Conservation (phyloP, 2,797 vertebrate genomes). For the Gobionotothen gibberifrons region DNA sequence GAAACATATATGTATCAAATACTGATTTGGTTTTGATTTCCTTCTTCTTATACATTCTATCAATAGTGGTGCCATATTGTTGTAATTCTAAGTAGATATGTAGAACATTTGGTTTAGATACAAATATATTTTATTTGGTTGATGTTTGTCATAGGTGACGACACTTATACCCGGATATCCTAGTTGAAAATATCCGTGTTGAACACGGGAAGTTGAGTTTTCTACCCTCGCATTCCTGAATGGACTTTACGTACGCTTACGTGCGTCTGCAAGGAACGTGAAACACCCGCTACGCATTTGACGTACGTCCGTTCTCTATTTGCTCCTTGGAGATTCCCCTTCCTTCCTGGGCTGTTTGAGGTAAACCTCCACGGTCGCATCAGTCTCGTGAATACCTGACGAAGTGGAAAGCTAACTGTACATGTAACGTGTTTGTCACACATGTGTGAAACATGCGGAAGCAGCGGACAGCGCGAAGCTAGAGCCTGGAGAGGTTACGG, state of each 20-base stretch:
- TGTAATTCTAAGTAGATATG: no score
- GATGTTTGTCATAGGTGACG: slow-evolving; percentile 19
- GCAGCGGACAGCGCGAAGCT: slow-evolving; percentile 37
- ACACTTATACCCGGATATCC: slow-evolving; percentile 75
- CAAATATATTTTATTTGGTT: no score
- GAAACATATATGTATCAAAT: no score
- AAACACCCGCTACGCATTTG: slow-evolving; percentile 27
- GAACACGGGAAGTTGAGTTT: slow-evolving; percentile 75
- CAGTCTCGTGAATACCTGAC: slow-evolving; percentile 59
- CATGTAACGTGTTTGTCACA: slow-evolving; percentile 34
- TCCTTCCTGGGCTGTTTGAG: slow-evolving; percentile 81
- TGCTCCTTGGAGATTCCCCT: slow-evolving; percentile 77
- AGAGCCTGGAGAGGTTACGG: slow-evolving; percentile 40
- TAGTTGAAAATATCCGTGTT: slow-evolving; percentile 31
- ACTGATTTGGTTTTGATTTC: no score
- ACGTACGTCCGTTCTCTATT: slow-evolving; percentile 60
- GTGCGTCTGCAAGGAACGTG: rapidly evolving
- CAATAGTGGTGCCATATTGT: no score
- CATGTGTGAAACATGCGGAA: slow-evolving; percentile 50
- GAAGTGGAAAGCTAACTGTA: slow-evolving; percentile 48
- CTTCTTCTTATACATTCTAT: no score
- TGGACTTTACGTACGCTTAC: slow-evolving; percentile 43
- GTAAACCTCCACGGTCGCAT: slow-evolving; percentile 75
- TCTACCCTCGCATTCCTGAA: slow-evolving; percentile 63
- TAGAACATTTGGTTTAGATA: no score